phyloP scores from a whole-genome alignment of 92 coral and sea anemone species.

The Blastomussa wellsi region DNA sequence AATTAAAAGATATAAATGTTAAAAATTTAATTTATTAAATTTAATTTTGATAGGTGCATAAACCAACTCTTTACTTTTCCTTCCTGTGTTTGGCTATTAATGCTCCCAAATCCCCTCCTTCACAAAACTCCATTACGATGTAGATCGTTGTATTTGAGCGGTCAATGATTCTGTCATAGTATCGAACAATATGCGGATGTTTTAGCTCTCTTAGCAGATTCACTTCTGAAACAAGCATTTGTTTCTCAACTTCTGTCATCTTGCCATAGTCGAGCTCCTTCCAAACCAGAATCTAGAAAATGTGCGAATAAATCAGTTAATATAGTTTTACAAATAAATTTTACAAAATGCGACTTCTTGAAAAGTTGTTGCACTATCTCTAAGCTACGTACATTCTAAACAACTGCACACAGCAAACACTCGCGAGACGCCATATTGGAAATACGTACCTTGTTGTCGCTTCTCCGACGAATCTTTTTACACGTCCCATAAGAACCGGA shows the following conservation, averaged over 20 bases:
- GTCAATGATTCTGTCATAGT: slow-evolving; percentile 92
- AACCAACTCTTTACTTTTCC: slow-evolving; percentile 77
- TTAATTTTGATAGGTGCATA: no score
- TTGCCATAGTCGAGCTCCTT: slow-evolving; percentile 96
- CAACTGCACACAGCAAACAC: no score
- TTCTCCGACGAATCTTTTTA: slow-evolving; percentile 86
- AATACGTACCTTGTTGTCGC: slow-evolving; percentile 85
- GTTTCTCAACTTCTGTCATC: slow-evolving; percentile 94
- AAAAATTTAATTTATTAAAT: no score
- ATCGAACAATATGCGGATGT: slow-evolving; percentile 96
- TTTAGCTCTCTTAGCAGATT: slow-evolving; percentile 91
- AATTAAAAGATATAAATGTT: no score
- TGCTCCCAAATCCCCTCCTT: slow-evolving; percentile 92
- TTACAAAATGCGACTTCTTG: not conserved
- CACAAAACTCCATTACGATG: slow-evolving; percentile 96
- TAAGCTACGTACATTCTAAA: no score
- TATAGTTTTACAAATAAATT: not conserved
- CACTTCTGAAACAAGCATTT: slow-evolving; percentile 98
- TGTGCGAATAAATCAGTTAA: not conserved
- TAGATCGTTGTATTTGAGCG: slow-evolving; percentile 90
- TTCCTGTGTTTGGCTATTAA: slow-evolving; percentile 81
- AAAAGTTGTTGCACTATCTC: not conserved
- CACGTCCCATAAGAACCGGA: slow-evolving; percentile 98
- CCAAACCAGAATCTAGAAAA: slow-evolving; percentile 85
- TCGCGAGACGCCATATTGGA: no score